Conservation (phyloP, 2,888 invertebrate species). For the Thera obeliscata region DNA sequence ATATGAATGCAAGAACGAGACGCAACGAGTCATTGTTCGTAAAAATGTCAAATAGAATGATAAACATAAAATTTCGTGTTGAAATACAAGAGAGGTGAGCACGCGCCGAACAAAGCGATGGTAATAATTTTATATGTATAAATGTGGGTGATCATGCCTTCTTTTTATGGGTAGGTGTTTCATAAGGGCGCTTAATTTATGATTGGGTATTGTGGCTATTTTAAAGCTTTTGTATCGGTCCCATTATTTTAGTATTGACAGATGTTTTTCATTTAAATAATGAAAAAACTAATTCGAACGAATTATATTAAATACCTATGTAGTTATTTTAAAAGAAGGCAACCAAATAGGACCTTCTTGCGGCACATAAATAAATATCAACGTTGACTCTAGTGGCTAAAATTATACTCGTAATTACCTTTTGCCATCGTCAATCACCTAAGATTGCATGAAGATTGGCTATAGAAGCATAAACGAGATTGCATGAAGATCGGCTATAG, state of each 20-base stretch:
- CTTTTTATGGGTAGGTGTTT: constrained; percentile 54
- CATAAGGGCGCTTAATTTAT: constrained; percentile 59
- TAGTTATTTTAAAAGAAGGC: too few species aligned
- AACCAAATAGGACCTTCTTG: too few species aligned
- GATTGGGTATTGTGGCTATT: constrained; percentile 52
- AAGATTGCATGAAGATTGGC: too few species aligned
- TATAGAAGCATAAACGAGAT: too few species aligned
- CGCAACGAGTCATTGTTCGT: constrained; percentile 70
- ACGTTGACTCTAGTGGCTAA: too few species aligned
- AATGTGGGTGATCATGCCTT: constrained; percentile 61
- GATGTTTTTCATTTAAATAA: constrained; percentile 20
- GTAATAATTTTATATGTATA: constrained; percentile 69
- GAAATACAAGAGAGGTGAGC: constrained; percentile 67
- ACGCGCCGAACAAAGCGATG: constrained; percentile 65
- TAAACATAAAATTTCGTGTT: constrained; percentile 81
- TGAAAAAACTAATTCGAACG: not conserved
- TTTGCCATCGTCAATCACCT: too few species aligned
- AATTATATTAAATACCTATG: not conserved
- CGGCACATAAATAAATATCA: too few species aligned
- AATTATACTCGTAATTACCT: too few species aligned
- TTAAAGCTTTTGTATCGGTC: constrained; percentile 43
- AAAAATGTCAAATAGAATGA: constrained; percentile 83
- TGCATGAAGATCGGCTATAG: too few species aligned
- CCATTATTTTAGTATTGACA: constrained; percentile 35
- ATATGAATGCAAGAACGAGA: constrained; percentile 58